Evolutionary conservation across 2,113 vertebrate genomes (phyloP).

Genomic region (Myotis davidii): DNA sequence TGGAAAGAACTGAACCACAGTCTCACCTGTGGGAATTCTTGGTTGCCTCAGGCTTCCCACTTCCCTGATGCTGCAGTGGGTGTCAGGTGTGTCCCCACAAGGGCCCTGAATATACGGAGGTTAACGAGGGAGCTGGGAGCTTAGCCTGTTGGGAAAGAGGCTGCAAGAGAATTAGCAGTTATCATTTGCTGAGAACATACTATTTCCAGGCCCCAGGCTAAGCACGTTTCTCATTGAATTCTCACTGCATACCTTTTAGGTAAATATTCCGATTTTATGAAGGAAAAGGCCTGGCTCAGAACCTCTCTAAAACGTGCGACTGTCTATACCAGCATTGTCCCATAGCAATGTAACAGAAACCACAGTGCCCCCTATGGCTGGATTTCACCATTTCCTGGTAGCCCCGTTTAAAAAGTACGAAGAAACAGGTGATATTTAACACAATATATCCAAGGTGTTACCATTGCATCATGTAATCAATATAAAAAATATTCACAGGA

Average conservation of each 20-base stretch:
- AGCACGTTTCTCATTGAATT: not conserved
- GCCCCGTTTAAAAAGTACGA: not conserved
- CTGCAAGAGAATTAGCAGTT: not conserved
- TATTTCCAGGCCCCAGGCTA: not conserved
- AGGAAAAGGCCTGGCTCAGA: not conserved
- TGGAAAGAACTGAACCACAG: slow-evolving; percentile 1
- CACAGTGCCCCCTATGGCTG: not conserved
- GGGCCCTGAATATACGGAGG: not conserved
- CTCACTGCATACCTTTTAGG: not conserved
- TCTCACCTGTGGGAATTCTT: not conserved
- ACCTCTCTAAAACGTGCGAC: not conserved
- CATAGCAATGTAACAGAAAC: not conserved
- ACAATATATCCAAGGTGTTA: not conserved
- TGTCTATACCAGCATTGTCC: not conserved
- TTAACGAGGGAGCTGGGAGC: not conserved
- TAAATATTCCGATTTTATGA: not conserved
- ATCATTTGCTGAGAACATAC: not conserved
- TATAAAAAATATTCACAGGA: not conserved
- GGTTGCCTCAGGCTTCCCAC: not conserved
- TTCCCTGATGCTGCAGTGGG: not conserved
- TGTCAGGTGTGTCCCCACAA: not conserved
- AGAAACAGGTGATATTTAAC: not conserved
- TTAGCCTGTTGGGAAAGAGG: not conserved
- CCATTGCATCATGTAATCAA: not conserved
- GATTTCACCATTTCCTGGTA: not conserved